These are phyloP conservation scores for Neotragus pygmaeus DNA, from an alignment of 2,113 vertebrate species.

Conservation along the genomic window DNA sequence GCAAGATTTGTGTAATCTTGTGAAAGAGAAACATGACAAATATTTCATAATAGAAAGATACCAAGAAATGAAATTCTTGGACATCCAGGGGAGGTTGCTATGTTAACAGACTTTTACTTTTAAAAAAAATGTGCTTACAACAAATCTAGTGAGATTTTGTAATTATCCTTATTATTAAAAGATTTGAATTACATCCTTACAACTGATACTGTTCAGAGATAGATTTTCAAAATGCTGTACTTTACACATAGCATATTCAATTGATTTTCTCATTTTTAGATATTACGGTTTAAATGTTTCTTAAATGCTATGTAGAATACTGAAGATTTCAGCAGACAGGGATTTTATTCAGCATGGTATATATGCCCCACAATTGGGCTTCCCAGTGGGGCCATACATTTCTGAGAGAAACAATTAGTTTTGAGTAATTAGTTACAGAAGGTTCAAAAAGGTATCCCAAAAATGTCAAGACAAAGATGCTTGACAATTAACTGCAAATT, in stretches of 20 bases:
- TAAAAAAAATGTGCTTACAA: slow-evolving; percentile 72
- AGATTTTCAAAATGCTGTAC: slow-evolving; percentile 56
- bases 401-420: slow-evolving; percentile 75
- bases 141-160: slow-evolving; percentile 67
- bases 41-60: slow-evolving; percentile 71
- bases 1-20: slow-evolving; percentile 71
- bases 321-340: slow-evolving; percentile 66
- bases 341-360: slow-evolving; percentile 51
- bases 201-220: slow-evolving; percentile 60
- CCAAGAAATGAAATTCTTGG: slow-evolving; percentile 68
- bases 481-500: slow-evolving; percentile 75
- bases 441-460: slow-evolving; percentile 74
- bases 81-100: slow-evolving; percentile 60
- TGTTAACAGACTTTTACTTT: slow-evolving; percentile 65
- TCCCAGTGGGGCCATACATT: slow-evolving; percentile 71
- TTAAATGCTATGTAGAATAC: slow-evolving; percentile 73
- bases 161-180: slow-evolving; percentile 74
- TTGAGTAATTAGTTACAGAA: slow-evolving; percentile 77
- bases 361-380: slow-evolving; percentile 31
- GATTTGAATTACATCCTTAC: slow-evolving; percentile 73
- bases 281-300: slow-evolving; percentile 76
- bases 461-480: slow-evolving; percentile 72
- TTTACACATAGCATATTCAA: slow-evolving; percentile 67
- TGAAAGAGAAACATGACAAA: slow-evolving; percentile 66
- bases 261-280: slow-evolving; percentile 74